Evolutionary conservation across 2,888 invertebrate species (phyloP).

Genomic region (Thereva nobilitata): DNA sequence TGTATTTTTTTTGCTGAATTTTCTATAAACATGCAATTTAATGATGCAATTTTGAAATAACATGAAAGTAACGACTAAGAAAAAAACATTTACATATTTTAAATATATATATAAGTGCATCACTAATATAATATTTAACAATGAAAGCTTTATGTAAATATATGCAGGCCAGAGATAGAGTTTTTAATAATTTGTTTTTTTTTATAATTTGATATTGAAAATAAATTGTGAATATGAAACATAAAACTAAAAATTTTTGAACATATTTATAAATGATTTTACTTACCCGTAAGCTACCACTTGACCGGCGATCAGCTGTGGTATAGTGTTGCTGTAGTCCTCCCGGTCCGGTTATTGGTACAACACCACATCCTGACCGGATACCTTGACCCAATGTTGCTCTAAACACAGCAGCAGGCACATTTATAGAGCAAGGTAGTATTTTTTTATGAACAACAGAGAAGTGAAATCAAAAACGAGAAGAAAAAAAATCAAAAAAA

Average conservation of each 20-base stretch:
- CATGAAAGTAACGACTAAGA: conserved; percentile 14
- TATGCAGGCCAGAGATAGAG: conserved; percentile 33
- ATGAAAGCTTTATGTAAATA: conserved; percentile 20
- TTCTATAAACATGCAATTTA: not conserved
- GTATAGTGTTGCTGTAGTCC: conserved; percentile 57
- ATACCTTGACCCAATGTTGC: conserved; percentile 60
- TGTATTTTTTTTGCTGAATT: not conserved
- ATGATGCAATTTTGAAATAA: not conserved
- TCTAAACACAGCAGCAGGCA: conserved; percentile 47
- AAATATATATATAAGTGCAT: conserved; percentile 13
- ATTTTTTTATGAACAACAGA: conserved; percentile 31
- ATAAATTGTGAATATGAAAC: too few species aligned
- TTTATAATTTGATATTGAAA: too few species aligned
- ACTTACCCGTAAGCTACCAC: conserved; percentile 58
- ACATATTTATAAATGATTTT: conserved; percentile 23
- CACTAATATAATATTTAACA: conserved; percentile 19
- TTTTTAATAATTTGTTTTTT: not conserved
- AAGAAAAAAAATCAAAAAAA: conserved; percentile 24
- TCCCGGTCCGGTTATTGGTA: conserved; percentile 57
- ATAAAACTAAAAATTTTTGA: not conserved
- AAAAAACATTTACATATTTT: not conserved
- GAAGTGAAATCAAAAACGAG: conserved; percentile 40
- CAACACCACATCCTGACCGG: conserved; percentile 58
- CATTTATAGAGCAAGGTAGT: conserved; percentile 7
- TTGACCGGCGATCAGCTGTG: conserved; percentile 58